phyloP scores from a whole-genome alignment of 2,113 vertebrate species.

The Poicephalus gulielmi region DNA sequence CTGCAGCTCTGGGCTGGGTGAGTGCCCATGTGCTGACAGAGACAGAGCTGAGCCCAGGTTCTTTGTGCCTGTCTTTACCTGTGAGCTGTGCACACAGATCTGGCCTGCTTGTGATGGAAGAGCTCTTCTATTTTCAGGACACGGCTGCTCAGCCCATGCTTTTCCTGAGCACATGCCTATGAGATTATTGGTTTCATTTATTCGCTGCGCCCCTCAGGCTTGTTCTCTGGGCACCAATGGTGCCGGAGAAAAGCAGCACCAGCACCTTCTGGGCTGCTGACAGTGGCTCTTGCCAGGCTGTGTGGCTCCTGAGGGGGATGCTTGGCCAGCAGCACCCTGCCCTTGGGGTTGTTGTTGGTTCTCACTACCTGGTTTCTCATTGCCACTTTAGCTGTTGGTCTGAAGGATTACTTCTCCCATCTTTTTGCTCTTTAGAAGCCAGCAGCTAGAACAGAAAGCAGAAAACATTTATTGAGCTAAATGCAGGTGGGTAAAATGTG shows the following conservation, averaged over 20 bases:
- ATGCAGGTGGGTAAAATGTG: background rate
- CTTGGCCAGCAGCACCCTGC: background rate
- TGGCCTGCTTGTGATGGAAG: background rate
- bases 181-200: background rate
- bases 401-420: background rate
- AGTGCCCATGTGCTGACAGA: background rate
- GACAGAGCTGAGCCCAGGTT: background rate
- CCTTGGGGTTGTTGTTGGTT: background rate
- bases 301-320: background rate
- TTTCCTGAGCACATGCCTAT: background rate
- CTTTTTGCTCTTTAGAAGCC: background rate
- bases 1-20: background rate
- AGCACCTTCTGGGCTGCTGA: background rate
- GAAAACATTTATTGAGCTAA: background rate
- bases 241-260: background rate
- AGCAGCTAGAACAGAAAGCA: background rate
- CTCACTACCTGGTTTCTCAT: background rate
- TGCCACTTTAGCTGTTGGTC: background rate
- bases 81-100: background rate
- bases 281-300: background rate
- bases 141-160: background rate
- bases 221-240: background rate
- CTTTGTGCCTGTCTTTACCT: background rate
- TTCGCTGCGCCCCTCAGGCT: background rate
- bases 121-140: background rate